Conservation (phyloP, 2,888 invertebrate genomes). For the Meteorus colon region DNA sequence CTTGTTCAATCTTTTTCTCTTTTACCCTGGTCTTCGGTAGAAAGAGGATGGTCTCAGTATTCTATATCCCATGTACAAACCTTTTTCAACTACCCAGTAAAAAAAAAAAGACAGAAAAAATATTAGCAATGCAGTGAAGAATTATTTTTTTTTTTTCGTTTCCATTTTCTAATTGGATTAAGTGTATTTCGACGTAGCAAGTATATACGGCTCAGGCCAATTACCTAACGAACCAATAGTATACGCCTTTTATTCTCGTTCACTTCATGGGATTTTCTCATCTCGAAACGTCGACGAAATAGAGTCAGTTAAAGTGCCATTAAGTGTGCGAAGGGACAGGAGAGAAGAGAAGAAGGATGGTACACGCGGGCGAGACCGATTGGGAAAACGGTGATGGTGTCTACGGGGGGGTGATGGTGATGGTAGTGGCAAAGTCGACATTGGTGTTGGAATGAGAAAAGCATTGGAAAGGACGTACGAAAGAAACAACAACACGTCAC, state of each 20-base stretch:
- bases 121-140: neutral
- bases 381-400: slow-evolving; percentile 43
- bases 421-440: slow-evolving; percentile 7
- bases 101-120: neutral
- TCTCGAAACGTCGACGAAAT: slow-evolving; percentile 40
- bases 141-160: slow-evolving; percentile 30
- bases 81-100: neutral
- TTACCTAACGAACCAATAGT: slow-evolving; percentile 29
- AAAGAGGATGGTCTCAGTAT: neutral
- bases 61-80: slow-evolving; percentile 4
- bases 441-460: slow-evolving; percentile 27
- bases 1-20: slow-evolving; percentile 56
- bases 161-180: slow-evolving; percentile 8
- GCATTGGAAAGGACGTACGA: slow-evolving; percentile 27
- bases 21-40: slow-evolving; percentile 14
- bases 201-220: slow-evolving; percentile 15
- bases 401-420: slow-evolving; percentile 38
- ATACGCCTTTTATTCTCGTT: slow-evolving; percentile 4
- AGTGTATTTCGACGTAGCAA: slow-evolving; percentile 8
- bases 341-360: neutral
- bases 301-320: slow-evolving; percentile 51
- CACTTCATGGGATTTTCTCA: slow-evolving; percentile 9
- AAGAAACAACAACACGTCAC: slow-evolving; percentile 43
- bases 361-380: neutral
- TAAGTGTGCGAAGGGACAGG: slow-evolving; percentile 44